Percentiles rank a stretch among this genome's conserved stretches.
Evolutionary conservation across 2,113 vertebrate species (phyloP).

Genomic region (Ophthalmolycus amberensis): DNA sequence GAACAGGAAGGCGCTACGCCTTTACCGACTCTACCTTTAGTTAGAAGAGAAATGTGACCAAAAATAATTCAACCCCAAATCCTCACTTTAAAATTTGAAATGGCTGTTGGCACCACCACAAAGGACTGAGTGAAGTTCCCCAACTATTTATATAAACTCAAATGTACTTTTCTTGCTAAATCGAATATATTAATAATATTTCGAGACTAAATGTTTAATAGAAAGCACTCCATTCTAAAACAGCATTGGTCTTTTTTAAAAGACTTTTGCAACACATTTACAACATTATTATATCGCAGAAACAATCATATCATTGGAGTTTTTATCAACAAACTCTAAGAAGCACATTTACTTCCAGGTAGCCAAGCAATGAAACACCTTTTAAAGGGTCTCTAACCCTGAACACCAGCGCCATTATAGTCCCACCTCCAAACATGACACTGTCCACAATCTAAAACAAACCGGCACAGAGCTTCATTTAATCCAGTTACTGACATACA

Average conservation of each 20-base stretch:
- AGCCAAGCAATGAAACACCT: background rate
- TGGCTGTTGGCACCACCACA: background rate
- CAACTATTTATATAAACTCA: background rate
- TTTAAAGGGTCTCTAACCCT: background rate
- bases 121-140: background rate
- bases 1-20: constrained; percentile 24
- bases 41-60: constrained; percentile 31
- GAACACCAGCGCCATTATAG: background rate
- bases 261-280: background rate
- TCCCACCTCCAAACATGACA: background rate
- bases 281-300: background rate
- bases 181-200: background rate
- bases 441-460: constrained; percentile 3
- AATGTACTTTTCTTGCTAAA: background rate
- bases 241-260: background rate
- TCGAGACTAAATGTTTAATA: background rate
- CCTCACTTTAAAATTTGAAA: constrained; percentile 4
- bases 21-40: constrained; percentile 34
- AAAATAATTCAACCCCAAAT: constrained; percentile 32
- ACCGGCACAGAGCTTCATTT: constrained; percentile 13
- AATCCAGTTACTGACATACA: constrained; percentile 3
- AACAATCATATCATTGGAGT: background rate
- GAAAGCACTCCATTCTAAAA: background rate
- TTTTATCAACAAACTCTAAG: background rate
- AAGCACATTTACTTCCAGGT: background rate